Conservation (phyloP, 2,888 invertebrate species). For the Drosophila bunnanda region DNA sequence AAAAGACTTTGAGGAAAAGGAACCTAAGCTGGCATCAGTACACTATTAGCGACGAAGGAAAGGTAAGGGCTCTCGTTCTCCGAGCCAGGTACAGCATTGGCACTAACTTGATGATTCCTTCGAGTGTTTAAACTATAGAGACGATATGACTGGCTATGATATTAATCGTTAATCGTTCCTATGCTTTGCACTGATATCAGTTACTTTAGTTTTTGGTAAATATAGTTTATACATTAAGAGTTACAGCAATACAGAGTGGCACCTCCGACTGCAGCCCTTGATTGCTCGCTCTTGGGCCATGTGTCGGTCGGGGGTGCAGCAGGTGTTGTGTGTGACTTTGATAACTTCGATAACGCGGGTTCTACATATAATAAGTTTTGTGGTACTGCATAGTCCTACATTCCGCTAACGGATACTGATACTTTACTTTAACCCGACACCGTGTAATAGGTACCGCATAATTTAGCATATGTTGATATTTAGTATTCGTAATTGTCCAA, state of each 20-base stretch:
- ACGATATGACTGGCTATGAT: conserved; percentile 70
- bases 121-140: conserved; percentile 30
- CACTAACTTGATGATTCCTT: conserved; percentile 51
- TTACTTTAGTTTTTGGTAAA: conserved; percentile 57
- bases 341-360: conserved; percentile 29
- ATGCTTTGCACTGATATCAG: conserved; percentile 75
- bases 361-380: conserved; percentile 43
- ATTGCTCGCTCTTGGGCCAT: conserved; percentile 34
- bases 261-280: conserved; percentile 49
- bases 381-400: conserved; percentile 25
- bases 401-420: conserved; percentile 34
- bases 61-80: conserved; percentile 23
- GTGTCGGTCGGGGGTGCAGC: conserved; percentile 56
- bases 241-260: conserved; percentile 45
- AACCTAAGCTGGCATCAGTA: conserved; percentile 2
- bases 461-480: conserved; percentile 60
- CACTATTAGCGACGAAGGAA: conserved; percentile 3
- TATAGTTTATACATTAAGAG: conserved; percentile 39
- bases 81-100: conserved; percentile 69
- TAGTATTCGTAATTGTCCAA: conserved; percentile 75
- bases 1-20: conserved; percentile 8
- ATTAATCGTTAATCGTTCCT: conserved; percentile 47
- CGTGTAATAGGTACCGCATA: conserved; percentile 40
- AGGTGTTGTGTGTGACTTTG: conserved; percentile 66
- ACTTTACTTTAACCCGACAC: conserved; percentile 18